These are phyloP conservation scores for Drosophila baimaii DNA, from an alignment of 1,140 invertebrate species.

Conservation along the genomic window DNA sequence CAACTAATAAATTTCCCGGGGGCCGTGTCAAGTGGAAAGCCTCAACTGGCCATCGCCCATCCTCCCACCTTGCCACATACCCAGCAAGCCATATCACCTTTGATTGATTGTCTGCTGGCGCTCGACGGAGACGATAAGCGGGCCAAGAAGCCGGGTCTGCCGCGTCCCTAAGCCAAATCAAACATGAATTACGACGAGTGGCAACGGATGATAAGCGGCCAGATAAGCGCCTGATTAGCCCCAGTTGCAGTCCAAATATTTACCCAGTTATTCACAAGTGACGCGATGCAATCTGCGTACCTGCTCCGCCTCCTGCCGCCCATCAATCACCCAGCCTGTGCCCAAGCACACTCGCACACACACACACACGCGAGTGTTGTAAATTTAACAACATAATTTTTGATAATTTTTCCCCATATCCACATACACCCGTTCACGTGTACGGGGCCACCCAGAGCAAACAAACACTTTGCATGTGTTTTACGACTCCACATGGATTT, in stretches of 20 bases:
- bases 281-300: constrained; percentile 50
- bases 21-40: constrained; percentile 40
- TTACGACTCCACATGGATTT: constrained; percentile 72
- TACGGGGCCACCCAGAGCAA: constrained; percentile 3
- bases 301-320: constrained; percentile 3
- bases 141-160: constrained; percentile 5
- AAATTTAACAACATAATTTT: constrained; percentile 83
- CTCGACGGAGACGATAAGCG: constrained; percentile 41
- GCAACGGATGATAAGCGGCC: constrained; percentile 48
- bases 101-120: constrained; percentile 70
- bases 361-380: constrained; percentile 51
- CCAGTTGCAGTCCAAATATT: constrained; percentile 63
- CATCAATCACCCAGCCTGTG: constrained; percentile 71
- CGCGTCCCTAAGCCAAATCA: constrained; percentile 6
- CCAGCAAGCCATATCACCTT: constrained; percentile 16
- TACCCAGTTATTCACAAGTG: constrained; percentile 77
- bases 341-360: constrained; percentile 41
- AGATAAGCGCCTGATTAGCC: constrained; percentile 80
- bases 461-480: constrained; percentile 74
- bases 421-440: constrained; percentile 4
- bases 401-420: constrained; percentile 72
- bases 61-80: constrained; percentile 2
- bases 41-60: constrained; percentile 43
- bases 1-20: constrained; percentile 74
- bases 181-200: constrained; percentile 67